Base-by-base conservation (phyloP, 2,888 invertebrate species). In the Tipula helvola region DNA sequence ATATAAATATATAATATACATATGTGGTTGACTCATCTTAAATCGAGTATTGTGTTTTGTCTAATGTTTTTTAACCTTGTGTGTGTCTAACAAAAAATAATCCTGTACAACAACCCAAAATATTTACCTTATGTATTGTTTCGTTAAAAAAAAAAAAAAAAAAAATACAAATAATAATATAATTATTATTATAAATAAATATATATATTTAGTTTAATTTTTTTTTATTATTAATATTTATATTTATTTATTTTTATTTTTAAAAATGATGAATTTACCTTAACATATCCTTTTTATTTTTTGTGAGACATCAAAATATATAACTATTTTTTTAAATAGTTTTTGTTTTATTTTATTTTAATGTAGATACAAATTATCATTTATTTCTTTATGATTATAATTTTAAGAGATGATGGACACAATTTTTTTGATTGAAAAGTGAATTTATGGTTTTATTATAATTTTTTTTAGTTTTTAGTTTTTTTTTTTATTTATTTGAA, bases 41-140 rank as follows among this genome's bases (percentile, higher is more conserved):
- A 42, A 91, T 92, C 91, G 91, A 91, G 91, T 91, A 91, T 84
- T 96, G 96, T 96, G 96, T 96, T 95, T 96, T 96, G 96, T 96
- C 96, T 96, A 95, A 95, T 95, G 95, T 95, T 94, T 93, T 94
- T 93, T 94, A 95, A 95, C 96, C 93, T 95, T 96, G 96, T 96
- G 96, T 96, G 95, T 96, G 95, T 96, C 95, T 95, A 92, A 94
- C 87, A 88, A 88, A 88, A 88, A 88, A 87, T 88, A 87, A 88
- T 36, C 86, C 85, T 85, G 16, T 18, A 39, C 39, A 84, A 84
- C 71, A 84, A 84, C 71, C 52, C 71, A 28, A 71, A 28, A 71
- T 71, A 71, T 12, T 52, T 71, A 71, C 71, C 71, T 71, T 71
- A 28, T 71, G 71, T 71, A 71, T 71, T 71, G 71, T 71, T 71